Evolutionary conservation across 1,140 invertebrate genomes (phyloP), one percentile per base, ranked within the genome.

Genomic region (Drosophila quadrilineata): DNA sequence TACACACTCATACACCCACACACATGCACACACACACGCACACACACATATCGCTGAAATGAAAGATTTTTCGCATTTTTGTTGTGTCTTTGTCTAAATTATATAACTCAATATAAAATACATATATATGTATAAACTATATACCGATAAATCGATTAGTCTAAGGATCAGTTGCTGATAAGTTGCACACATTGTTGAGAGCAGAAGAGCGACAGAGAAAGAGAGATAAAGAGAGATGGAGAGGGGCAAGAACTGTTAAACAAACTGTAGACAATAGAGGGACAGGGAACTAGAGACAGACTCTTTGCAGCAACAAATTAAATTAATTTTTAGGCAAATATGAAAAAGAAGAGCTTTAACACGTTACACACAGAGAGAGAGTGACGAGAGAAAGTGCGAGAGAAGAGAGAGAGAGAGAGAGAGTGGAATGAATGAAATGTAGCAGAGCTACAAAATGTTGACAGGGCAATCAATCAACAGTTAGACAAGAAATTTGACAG

Each of bases 401-500:
- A 2, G 28, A n/a, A 38, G n/a, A 38, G n/a, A 49, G 3, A 46
- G 31, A 19, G 31, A 36, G 16, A 38, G 22, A 17, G 3, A 29
- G 33, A 21, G 12, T n/a, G 6, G 9, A 33, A 33, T 0, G n/a
- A 10, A n/a, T 9, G 29, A 33, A 3, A n/a, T n/a, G 29, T 9
- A 33, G 5, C 9, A 14, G 31, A 14, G 12, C 3, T 3, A 35
- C 8, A 22, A 1, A 12, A 21, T 41, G 21, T n/a, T 31, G 52
- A 19, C 33, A 38, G 52, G 41, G 52, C 52, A 64, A 64, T 40
- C 60, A 56, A 63, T 63, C 50, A 56, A 63, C 14, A 14, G 12
- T 10, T 31, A 12, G 22, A 22, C 28, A 6, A 26, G 10, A 14
- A 31, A n/a, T 24, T 8, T n/a, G 5, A n/a, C 6, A 22, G 3